Base-by-base conservation (phyloP, 2,888 invertebrate genomes). In the Xestoiulus laeticollis region DNA sequence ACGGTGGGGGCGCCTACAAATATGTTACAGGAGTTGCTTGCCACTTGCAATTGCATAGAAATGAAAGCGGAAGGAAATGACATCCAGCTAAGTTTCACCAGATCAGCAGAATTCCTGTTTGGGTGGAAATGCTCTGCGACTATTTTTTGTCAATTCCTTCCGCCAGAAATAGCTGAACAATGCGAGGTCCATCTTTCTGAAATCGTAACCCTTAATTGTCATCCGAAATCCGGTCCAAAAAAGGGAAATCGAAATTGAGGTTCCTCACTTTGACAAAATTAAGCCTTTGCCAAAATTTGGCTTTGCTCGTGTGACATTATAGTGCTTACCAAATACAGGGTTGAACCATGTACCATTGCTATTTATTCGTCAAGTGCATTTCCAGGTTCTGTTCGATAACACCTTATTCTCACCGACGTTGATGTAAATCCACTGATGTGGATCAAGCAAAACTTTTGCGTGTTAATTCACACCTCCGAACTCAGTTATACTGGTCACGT, bases 1-100 rank as follows among this genome's bases (percentile, higher is more conserved):
- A 78, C 78, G 78, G 30, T 78, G 78, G 78, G 78, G 78, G 78
- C 78, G 78, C 78, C 78, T 78, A n/a, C n/a, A n/a, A n/a, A n/a
- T n/a, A n/a, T n/a, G n/a, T n/a, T n/a, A n/a, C n/a, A n/a, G n/a
- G n/a, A n/a, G n/a, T n/a, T n/a, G n/a, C n/a, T n/a, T n/a, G n/a
- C 78, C 78, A 78, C 78, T 30, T 26, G 16, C 78, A 78, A 78
- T 78, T 78, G 3, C 78, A 30, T 26, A 78, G 26, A 38, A 78
- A 78, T 78, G 78, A 78, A 78, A 78, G 78, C 78, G 78, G 78
- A 78, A 78, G 78, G 78, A 78, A 78, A 78, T 14, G 78, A 30
- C 78, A 78, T 78, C 78, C 78, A 30, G 78, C 30, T 14, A 78
- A 78, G 30, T 78, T 78, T 78, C 78, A 78, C 30, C 78, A 26